phyloP scores from a whole-genome alignment of 2,888 invertebrate species.

The Nemotelus nigrinus region DNA sequence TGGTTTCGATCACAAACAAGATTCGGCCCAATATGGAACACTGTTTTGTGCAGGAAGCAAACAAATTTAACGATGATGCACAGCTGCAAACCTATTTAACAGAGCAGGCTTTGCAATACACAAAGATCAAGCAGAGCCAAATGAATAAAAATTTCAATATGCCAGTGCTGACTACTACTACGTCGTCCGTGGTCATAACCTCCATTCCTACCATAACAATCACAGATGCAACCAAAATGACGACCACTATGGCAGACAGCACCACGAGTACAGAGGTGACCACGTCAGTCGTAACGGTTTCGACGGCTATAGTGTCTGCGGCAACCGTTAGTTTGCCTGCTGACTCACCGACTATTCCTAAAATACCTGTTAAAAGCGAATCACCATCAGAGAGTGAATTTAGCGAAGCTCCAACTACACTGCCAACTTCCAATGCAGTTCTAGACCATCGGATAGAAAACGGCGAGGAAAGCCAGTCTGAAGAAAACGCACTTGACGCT shows the following conservation, averaged over 20 bases:
- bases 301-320: not conserved
- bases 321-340: not conserved
- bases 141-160: conserved; percentile 54
- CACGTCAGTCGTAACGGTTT: not conserved
- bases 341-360: not conserved
- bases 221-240: conserved; percentile 21
- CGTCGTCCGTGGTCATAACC: not conserved
- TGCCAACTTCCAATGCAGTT: not conserved
- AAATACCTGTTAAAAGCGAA: conserved; percentile 14
- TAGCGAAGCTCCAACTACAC: not conserved
- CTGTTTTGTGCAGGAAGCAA: conserved; percentile 13
- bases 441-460: conserved; percentile 26
- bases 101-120: conserved; percentile 75
- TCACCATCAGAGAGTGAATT: conserved; percentile 28
- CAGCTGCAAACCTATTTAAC: conserved; percentile 79
- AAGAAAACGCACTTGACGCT: not conserved
- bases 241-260: not conserved
- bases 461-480: conserved; percentile 18
- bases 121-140: conserved; percentile 77
- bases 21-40: conserved; percentile 55
- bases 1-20: conserved; percentile 63
- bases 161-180: not conserved
- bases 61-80: conserved; percentile 68
- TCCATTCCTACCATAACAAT: conserved; percentile 28
- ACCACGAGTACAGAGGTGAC: not conserved